Conservation (phyloP, 2,888 invertebrate species). For the Callosobruchus maculatus region DNA sequence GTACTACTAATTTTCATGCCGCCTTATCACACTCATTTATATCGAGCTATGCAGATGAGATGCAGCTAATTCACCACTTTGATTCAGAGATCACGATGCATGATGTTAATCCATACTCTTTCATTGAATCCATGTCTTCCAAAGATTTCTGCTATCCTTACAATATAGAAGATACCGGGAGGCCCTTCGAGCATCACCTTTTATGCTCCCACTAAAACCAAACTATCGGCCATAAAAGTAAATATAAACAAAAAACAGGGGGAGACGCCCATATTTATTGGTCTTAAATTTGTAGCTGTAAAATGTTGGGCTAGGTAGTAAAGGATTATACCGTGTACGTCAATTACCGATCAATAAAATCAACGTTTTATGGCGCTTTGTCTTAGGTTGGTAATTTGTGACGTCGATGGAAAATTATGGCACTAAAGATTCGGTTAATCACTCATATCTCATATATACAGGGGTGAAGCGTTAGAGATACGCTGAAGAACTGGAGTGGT, state of each 20-base stretch:
- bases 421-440: neutral
- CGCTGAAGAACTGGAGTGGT: too few species aligned
- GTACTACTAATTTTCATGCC: too few species aligned
- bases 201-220: neutral
- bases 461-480: neutral
- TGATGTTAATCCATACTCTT: too few species aligned
- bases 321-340: neutral
- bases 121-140: too few species aligned
- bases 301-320: constrained; percentile 22
- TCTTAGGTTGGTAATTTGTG: constrained; percentile 1
- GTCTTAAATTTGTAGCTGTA: constrained; percentile 38
- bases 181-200: neutral
- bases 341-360: constrained; percentile 1
- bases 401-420: neutral
- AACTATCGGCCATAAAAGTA: neutral
- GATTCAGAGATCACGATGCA: too few species aligned
- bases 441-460: neutral
- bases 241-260: neutral
- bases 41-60: too few species aligned
- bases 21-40: too few species aligned
- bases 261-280: constrained; percentile 38
- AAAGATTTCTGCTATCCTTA: too few species aligned
- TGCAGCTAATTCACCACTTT: too few species aligned
- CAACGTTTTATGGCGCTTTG: constrained; percentile 1
- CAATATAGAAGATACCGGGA: neutral